Evolutionary conservation across 2,797 vertebrate genomes (phyloP).

Genomic region (Lithobates sylvaticus): DNA sequence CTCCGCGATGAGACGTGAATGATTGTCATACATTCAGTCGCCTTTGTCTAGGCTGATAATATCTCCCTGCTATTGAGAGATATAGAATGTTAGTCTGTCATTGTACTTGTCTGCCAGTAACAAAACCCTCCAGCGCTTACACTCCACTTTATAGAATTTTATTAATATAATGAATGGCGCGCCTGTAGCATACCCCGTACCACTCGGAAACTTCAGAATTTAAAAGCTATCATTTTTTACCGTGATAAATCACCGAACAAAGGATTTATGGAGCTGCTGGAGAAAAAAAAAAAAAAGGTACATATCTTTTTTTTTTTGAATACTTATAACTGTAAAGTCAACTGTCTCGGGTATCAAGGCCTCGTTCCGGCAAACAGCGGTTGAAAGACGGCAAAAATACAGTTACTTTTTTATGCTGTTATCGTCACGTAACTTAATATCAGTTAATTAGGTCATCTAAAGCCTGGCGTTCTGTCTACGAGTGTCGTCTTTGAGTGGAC

Average conservation of each 20-base stretch:
- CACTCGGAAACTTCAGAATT: slow-evolving; percentile 80
- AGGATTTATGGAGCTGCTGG: slow-evolving; percentile 58
- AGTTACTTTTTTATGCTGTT: slow-evolving; percentile 5
- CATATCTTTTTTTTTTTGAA: slow-evolving; percentile 45
- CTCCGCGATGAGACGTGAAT: slow-evolving; percentile 84
- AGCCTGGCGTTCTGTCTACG: neutral
- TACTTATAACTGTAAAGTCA: slow-evolving; percentile 39
- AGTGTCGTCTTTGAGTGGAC: slow-evolving; percentile 11
- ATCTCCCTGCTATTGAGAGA: slow-evolving; percentile 80
- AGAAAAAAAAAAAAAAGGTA: slow-evolving; percentile 47
- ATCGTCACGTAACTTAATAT: slow-evolving; percentile 6
- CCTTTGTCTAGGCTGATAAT: slow-evolving; percentile 83
- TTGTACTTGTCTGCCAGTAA: slow-evolving; percentile 75
- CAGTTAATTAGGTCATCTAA: slow-evolving; percentile 26
- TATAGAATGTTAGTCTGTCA: slow-evolving; percentile 76
- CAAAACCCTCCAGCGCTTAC: slow-evolving; percentile 74
- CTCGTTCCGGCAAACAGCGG: neutral
- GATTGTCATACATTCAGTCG: slow-evolving; percentile 87
- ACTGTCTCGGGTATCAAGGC: slow-evolving; percentile 23
- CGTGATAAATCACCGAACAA: slow-evolving; percentile 77
- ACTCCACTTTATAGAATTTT: slow-evolving; percentile 81
- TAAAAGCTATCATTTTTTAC: slow-evolving; percentile 83
- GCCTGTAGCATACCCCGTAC: slow-evolving; percentile 81
- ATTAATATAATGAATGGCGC: slow-evolving; percentile 86
- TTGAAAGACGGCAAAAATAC: neutral